Base-by-base conservation (phyloP, 2,113 vertebrate species). In the Heterotilapia buettikoferi region DNA sequence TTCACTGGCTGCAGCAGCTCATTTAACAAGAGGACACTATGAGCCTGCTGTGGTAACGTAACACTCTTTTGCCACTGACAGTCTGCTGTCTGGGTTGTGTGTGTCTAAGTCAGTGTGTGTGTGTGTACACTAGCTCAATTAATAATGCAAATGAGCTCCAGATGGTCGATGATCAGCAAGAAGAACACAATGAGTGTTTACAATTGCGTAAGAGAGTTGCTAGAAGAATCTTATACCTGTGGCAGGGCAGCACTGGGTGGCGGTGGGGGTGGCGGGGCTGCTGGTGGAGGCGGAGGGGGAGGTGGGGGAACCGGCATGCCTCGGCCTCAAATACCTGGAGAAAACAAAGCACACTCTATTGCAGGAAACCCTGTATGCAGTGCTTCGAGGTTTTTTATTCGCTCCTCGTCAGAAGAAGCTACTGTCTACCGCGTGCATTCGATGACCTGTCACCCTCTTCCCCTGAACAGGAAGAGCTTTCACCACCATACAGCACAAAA, bases 111-210 rank as follows among this genome's bases (percentile, higher is more conserved):
- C 80, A 85, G 86, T 87, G 85, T 33, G 52, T 84, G 76, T 52
- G 76, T 52, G 54, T 73, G n/a, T 50, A 31, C 6, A 54, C 12
- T 61, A 84, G 52, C 86, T 89, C 45, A 61, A 94, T 96, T 52
- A 95, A 96, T 96, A 95, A 96, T 96, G 89, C 87, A 96, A 84
- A 92, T 83, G 81, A 76, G 87, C 81, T 80, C 40, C 91, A 93
- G 92, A 93, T 88, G 88, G 47, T 82, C 66, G 88, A 83, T 63
- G 84, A 53, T 71, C 82, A 90, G 19, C 57, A 31, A 88, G 79
- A 91, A 87, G 53, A 82, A 84, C 54, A 57, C 29, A 57, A 50
- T n/a, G 18, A 89, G 21, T 16, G 68, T 85, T 90, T 82, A 56
- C 84, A 86, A 29, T 84, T 86, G 76, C 78, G 61, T 38, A 71